phyloP scores from a whole-genome alignment of 2,888 invertebrate genomes.

The Lithophane socia region DNA sequence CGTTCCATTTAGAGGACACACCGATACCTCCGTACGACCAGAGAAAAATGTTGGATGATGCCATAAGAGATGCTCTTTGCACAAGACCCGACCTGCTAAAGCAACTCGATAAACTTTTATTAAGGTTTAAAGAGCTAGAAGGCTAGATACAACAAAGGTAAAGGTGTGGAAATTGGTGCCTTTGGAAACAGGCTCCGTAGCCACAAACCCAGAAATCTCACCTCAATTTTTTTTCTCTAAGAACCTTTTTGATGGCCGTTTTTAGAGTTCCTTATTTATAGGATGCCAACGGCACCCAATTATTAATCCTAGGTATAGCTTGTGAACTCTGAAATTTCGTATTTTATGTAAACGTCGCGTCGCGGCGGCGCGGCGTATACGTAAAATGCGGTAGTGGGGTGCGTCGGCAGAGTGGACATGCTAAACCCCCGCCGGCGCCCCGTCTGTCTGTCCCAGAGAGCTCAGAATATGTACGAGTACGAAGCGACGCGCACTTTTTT shows the following conservation, averaged over 20 bases:
- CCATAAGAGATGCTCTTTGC: slow-evolving; percentile 91
- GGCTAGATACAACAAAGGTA: slow-evolving; percentile 21
- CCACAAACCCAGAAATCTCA: not conserved
- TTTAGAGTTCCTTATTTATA: not conserved
- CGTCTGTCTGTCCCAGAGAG: not conserved
- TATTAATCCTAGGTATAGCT: not conserved
- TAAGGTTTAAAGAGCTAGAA: slow-evolving; percentile 72
- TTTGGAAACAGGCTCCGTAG: not conserved
- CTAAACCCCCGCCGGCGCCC: not conserved
- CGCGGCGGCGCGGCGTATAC: no score
- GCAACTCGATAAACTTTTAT: slow-evolving; percentile 90
- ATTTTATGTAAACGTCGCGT: no score
- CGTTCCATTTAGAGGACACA: slow-evolving; percentile 94
- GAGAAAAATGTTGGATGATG: slow-evolving; percentile 91
- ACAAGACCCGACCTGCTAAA: slow-evolving; percentile 91
- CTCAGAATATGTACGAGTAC: not conserved
- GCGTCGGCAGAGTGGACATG: no score
- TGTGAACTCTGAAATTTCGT: no score
- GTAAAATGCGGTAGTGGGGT: no score
- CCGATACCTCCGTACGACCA: slow-evolving; percentile 94
- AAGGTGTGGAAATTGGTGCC: not conserved
- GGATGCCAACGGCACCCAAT: not conserved
- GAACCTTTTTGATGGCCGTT: not conserved
- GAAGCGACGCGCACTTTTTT: no score
- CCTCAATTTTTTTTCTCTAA: not conserved